Evolutionary conservation across 2,797 vertebrate species (phyloP).

Genomic region (Aratinga solstitialis): DNA sequence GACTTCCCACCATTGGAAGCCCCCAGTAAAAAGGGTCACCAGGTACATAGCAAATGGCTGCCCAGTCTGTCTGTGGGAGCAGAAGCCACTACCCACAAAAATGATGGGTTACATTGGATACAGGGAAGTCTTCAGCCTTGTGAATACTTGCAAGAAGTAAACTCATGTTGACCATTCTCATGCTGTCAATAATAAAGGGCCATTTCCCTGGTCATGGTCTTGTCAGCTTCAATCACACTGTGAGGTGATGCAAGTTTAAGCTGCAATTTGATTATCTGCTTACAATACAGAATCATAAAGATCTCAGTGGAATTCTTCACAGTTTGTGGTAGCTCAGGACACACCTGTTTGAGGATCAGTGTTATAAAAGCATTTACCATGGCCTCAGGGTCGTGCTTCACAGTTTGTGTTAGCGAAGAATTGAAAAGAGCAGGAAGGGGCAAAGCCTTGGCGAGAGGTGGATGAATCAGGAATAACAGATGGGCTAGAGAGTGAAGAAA

Average conservation of each 20-base stretch:
- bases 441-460: neutral
- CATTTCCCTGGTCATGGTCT: neutral
- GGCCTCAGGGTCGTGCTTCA: neutral
- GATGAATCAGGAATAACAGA: neutral
- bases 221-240: neutral
- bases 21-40: neutral
- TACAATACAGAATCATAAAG: neutral
- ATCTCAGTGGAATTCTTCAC: neutral
- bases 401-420: neutral
- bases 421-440: neutral
- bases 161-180: neutral
- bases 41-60: neutral
- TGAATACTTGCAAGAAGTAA: neutral
- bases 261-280: neutral
- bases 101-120: neutral
- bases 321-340: neutral
- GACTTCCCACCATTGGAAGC: neutral
- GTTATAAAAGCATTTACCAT: neutral
- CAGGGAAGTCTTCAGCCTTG: neutral
- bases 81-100: neutral
- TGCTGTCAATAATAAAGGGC: neutral
- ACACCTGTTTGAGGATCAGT: neutral
- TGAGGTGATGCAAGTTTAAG: neutral
- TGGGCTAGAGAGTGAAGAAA: neutral
- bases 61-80: neutral